These are phyloP conservation scores for Nesometra sesokonis DNA, from an alignment of 35 echinoderm and acorn worm species.

Conservation along the genomic window DNA sequence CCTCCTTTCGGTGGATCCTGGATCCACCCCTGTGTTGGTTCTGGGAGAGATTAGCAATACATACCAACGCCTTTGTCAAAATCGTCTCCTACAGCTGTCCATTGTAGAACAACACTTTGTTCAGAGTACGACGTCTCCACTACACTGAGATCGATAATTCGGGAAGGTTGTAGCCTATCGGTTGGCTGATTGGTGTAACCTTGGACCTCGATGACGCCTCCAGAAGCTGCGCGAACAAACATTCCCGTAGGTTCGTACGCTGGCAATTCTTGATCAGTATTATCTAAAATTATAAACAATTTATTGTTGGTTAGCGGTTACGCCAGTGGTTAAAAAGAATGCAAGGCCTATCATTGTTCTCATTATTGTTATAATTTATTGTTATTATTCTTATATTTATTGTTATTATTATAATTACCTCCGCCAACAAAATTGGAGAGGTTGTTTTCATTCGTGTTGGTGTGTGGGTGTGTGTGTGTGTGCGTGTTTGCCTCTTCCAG, in stretches of 20 bases:
- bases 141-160: constrained; percentile 35
- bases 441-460: no score
- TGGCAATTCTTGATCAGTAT: background rate
- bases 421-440: no score
- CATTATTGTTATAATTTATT: no score
- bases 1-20: no score
- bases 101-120: constrained; percentile 20
- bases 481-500: no score
- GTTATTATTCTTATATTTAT: no score
- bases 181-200: background rate
- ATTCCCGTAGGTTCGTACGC: constrained; percentile 12
- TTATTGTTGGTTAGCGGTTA: no score
- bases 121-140: background rate
- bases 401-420: no score
- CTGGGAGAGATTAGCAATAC: background rate
- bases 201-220: constrained; percentile 25
- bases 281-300: background rate
- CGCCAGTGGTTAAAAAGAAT: no score
- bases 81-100: constrained; percentile 49
- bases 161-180: constrained; percentile 23
- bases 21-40: background rate
- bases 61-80: constrained; percentile 38
- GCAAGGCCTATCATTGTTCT: no score
- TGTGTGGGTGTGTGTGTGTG: no score
- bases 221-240: constrained; percentile 13